Evolutionary conservation across 2,797 vertebrate genomes (phyloP).

Genomic region (Eupleurogrammus muticus): DNA sequence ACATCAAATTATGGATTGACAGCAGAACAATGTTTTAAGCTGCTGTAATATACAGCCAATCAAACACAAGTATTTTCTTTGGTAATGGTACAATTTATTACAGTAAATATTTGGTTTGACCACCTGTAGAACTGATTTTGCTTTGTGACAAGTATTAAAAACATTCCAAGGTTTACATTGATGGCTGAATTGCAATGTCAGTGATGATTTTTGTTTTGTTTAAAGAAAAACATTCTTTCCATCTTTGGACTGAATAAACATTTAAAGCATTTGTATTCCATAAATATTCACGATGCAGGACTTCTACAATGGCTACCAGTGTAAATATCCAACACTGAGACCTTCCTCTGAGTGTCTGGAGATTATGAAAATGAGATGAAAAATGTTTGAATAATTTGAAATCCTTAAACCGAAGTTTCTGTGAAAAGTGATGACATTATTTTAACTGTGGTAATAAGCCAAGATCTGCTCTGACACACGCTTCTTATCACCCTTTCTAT

Average conservation of each 20-base stretch:
- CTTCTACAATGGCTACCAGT: slow-evolving; percentile 30
- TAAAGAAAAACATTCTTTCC: background rate
- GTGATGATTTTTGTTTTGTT: background rate
- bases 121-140: too few species aligned
- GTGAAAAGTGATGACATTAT: slow-evolving; percentile 26
- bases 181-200: too few species aligned
- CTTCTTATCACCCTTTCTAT: slow-evolving; percentile 58
- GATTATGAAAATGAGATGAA: background rate
- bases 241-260: background rate
- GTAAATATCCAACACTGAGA: background rate
- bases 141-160: too few species aligned
- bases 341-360: slow-evolving; percentile 31
- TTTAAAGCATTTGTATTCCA: background rate
- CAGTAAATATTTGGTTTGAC: too few species aligned
- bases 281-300: background rate
- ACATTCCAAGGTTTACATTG: too few species aligned
- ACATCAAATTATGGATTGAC: too few species aligned
- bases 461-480: slow-evolving; percentile 9
- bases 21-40: too few species aligned
- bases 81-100: too few species aligned
- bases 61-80: too few species aligned
- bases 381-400: slow-evolving; percentile 13
- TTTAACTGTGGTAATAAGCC: slow-evolving; percentile 40
- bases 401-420: background rate
- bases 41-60: too few species aligned